Conservation (phyloP, 92 coral and sea anemone species). For the Plumapathes pennacea region DNA sequence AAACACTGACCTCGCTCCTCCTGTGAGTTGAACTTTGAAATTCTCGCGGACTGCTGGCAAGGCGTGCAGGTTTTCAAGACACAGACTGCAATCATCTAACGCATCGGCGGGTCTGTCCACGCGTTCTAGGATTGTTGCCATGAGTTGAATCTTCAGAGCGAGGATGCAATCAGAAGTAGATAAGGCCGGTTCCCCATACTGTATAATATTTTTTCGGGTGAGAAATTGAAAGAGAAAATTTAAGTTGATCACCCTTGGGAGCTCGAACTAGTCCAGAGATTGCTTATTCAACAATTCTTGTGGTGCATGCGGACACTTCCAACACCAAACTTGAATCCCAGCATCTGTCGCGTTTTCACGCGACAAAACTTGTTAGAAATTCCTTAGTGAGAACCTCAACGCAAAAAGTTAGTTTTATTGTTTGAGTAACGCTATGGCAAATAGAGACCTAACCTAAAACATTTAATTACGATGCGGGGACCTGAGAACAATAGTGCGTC, state of each 20-base stretch:
- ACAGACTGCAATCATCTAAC: constrained; percentile 8
- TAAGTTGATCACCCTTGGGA: background rate
- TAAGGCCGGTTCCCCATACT: constrained; percentile 7
- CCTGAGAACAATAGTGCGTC: too few species aligned
- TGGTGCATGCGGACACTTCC: background rate
- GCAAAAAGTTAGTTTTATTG: too few species aligned
- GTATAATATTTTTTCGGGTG: constrained; percentile 9
- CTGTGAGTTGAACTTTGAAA: constrained; percentile 1
- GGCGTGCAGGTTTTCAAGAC: constrained; percentile 13
- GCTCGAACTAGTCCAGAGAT: background rate
- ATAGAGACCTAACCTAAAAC: too few species aligned
- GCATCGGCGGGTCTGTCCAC: constrained; percentile 10
- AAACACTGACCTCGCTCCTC: constrained; percentile 1
- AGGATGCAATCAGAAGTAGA: constrained; percentile 2
- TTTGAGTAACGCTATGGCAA: too few species aligned
- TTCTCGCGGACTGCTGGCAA: constrained; percentile 1
- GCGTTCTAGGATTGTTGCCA: constrained; percentile 17
- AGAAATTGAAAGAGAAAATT: constrained; percentile 4
- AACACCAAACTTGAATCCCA: too few species aligned
- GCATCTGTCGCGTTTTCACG: too few species aligned
- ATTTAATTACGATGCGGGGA: too few species aligned
- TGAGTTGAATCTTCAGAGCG: constrained; percentile 8
- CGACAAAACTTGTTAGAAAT: too few species aligned
- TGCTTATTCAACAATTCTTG: background rate
- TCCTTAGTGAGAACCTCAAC: too few species aligned